These are phyloP conservation scores for Hemicordylus capensis DNA, from an alignment of 2,113 vertebrate species.

Conservation along the genomic window DNA sequence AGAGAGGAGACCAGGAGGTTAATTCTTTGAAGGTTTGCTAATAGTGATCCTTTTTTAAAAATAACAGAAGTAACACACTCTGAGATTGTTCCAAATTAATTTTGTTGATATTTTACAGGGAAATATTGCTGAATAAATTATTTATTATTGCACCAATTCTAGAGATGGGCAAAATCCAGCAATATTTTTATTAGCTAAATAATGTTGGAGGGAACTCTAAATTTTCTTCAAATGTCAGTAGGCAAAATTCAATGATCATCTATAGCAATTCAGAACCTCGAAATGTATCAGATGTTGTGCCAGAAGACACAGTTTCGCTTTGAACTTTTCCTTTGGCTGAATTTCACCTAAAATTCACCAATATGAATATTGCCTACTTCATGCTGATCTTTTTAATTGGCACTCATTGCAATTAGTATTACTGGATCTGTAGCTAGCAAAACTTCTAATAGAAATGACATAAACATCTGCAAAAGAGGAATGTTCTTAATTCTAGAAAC, in stretches of 20 bases:
- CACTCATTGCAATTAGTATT: not conserved
- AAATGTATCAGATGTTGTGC: not conserved
- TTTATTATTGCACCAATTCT: not conserved
- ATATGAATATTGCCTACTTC: not conserved
- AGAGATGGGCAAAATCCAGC: not conserved
- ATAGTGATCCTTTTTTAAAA: not conserved
- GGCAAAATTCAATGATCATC: not conserved
- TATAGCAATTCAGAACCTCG: not conserved
- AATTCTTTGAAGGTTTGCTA: not conserved
- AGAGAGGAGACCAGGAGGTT: not conserved
- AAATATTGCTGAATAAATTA: too few species aligned
- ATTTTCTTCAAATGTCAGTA: not conserved
- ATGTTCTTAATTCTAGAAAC: not conserved
- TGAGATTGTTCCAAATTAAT: not conserved
- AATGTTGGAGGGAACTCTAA: too few species aligned
- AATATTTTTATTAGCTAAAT: not conserved
- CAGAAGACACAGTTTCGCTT: not conserved
- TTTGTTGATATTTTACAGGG: too few species aligned
- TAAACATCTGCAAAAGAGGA: not conserved
- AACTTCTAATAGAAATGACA: not conserved
- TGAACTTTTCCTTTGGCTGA: not conserved
- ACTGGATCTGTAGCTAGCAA: not conserved
- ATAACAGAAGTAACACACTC: conserved; percentile 5
- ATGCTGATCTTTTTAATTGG: not conserved
- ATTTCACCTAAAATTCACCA: not conserved